phyloP scores from a whole-genome alignment of 2,888 invertebrate genomes.

The Thelaira solivaga region DNA sequence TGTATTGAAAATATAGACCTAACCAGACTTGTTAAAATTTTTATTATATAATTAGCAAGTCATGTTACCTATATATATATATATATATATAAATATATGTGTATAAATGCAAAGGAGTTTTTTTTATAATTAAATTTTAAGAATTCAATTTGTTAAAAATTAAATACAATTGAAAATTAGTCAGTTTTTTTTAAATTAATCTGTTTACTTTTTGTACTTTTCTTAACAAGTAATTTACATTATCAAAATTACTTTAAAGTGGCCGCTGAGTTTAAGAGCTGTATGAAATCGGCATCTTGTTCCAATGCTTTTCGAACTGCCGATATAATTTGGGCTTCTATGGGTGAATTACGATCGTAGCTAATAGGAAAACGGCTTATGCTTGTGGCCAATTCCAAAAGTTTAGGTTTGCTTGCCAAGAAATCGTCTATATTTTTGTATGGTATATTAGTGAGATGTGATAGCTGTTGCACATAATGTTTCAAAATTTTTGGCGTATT shows the following conservation, averaged over 20 bases:
- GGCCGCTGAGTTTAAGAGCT: slow-evolving; percentile 64
- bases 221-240: too few relatives aligned
- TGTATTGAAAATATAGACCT: not conserved
- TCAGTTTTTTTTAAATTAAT: too few relatives aligned
- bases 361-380: slow-evolving; percentile 68
- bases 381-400: slow-evolving; percentile 68
- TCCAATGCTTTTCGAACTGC: slow-evolving; percentile 68
- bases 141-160: slow-evolving; percentile 47
- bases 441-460: slow-evolving; percentile 66
- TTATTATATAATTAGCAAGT: slow-evolving; percentile 27
- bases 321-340: slow-evolving; percentile 67
- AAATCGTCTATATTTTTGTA: slow-evolving; percentile 65
- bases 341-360: slow-evolving; percentile 65
- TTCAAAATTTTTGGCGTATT: slow-evolving; percentile 66
- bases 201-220: too few relatives aligned
- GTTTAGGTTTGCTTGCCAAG: slow-evolving; percentile 69
- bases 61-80: not conserved
- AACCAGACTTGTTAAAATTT: slow-evolving; percentile 40
- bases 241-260: slow-evolving; percentile 67
- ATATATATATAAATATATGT: too few relatives aligned
- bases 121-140: slow-evolving; percentile 19
- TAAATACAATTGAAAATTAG: not conserved
- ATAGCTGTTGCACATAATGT: slow-evolving; percentile 67
- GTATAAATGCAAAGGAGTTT: too few relatives aligned
- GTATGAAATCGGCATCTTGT: slow-evolving; percentile 67